Evolutionary conservation across 1,140 invertebrate genomes (phyloP).

Genomic region (Thereuonema tuberculata): DNA sequence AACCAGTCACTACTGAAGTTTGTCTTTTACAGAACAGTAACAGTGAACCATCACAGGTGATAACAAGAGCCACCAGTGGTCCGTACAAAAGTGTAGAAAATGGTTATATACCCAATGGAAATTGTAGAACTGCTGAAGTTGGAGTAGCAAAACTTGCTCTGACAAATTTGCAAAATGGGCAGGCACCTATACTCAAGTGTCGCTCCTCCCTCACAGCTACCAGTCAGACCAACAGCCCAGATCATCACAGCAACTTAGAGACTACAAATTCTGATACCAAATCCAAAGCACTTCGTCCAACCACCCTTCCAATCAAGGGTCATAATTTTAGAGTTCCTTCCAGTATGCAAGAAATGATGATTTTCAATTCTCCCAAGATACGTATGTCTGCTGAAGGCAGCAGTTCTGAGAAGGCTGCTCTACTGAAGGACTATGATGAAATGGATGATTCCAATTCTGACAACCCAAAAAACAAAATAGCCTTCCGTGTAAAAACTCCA

Average conservation of each 20-base stretch:
- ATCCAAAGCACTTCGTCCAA: slow-evolving; percentile 21
- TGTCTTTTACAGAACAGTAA: slow-evolving; percentile 15
- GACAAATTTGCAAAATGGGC: slow-evolving; percentile 11
- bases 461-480: slow-evolving; percentile 44
- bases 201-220: not conserved
- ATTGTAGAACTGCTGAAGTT: slow-evolving; percentile 21
- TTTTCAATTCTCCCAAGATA: not conserved
- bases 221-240: not conserved
- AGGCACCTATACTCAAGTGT: slow-evolving; percentile 12
- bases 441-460: slow-evolving; percentile 48
- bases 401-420: slow-evolving; percentile 1
- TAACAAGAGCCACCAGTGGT: slow-evolving; percentile 10
- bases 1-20: slow-evolving; percentile 15
- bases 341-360: not conserved
- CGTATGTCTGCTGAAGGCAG: not conserved
- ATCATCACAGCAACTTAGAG: not conserved
- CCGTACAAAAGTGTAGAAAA: slow-evolving; percentile 12
- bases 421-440: slow-evolving; percentile 22
- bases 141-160: slow-evolving; percentile 21
- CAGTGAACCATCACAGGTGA: not conserved
- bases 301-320: slow-evolving; percentile 26
- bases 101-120: slow-evolving; percentile 9
- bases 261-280: not conserved
- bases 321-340: slow-evolving; percentile 20
- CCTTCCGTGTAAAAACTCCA: slow-evolving; percentile 64